phyloP scores from a whole-genome alignment of 2,113 vertebrate genomes.

The Pachycephala philippinensis region DNA sequence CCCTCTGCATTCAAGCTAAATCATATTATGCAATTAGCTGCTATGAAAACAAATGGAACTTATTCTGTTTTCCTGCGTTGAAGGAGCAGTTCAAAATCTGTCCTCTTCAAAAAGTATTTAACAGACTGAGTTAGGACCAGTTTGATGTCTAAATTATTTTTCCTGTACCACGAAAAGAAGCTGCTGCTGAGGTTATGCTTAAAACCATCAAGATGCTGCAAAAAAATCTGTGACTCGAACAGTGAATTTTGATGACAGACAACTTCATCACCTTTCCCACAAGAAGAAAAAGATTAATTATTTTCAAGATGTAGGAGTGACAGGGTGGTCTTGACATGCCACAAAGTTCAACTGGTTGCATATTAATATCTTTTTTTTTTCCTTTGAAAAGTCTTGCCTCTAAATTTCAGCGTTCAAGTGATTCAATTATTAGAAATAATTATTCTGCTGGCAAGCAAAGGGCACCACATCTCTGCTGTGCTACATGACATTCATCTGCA shows the following conservation, averaged over 20 bases:
- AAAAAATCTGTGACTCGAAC: background rate
- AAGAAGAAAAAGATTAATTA: background rate
- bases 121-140: background rate
- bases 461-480: background rate
- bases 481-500: background rate
- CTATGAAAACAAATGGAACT: constrained; percentile 17
- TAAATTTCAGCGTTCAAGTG: background rate
- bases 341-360: background rate
- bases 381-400: background rate
- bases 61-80: background rate
- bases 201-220: background rate
- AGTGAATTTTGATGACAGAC: background rate
- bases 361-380: background rate
- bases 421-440: constrained; percentile 4
- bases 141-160: background rate
- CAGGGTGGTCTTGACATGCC: background rate
- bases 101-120: background rate
- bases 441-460: background rate
- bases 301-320: background rate
- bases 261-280: background rate
- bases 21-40: constrained; percentile 21
- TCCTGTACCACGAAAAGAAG: background rate
- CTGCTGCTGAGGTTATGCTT: background rate
- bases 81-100: background rate
- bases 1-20: constrained; percentile 30